phyloP scores from a whole-genome alignment of 2,888 invertebrate species.

The Hyles lineata region DNA sequence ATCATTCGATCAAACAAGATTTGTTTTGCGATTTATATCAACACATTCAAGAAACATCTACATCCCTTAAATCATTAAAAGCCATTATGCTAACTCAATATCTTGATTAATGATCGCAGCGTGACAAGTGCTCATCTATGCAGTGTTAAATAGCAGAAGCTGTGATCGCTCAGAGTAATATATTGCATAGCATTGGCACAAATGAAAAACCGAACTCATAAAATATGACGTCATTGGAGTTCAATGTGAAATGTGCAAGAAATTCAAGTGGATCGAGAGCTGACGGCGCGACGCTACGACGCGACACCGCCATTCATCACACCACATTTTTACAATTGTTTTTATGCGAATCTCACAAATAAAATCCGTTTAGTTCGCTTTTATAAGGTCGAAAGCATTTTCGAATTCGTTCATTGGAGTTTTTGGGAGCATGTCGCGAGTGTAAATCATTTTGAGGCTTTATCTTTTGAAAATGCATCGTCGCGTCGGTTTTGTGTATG shows the following conservation, averaged over 20 bases:
- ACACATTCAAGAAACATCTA: background rate
- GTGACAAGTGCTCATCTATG: background rate
- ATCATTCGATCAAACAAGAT: no score
- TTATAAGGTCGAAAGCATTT: background rate
- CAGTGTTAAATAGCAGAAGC: background rate
- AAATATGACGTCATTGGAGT: constrained; percentile 14
- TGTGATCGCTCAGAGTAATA: background rate
- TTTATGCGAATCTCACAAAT: constrained; percentile 14
- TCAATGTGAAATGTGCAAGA: constrained; percentile 20
- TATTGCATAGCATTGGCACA: constrained; percentile 6
- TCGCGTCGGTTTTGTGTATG: no score
- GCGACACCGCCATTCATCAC: constrained; percentile 19
- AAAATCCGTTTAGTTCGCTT: constrained; percentile 11
- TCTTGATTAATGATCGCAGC: background rate
- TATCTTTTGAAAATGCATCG: background rate
- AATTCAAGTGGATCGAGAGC: constrained; percentile 20
- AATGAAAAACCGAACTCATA: background rate
- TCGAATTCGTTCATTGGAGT: background rate
- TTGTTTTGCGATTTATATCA: no score
- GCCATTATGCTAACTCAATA: background rate
- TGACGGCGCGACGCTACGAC: constrained; percentile 7
- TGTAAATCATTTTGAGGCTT: background rate
- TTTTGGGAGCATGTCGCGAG: background rate
- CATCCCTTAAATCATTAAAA: background rate
- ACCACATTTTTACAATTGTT: constrained; percentile 16